These are phyloP conservation scores for Emydura subglobosa DNA, from an alignment of 2,113 vertebrate genomes.

Conservation along the genomic window DNA sequence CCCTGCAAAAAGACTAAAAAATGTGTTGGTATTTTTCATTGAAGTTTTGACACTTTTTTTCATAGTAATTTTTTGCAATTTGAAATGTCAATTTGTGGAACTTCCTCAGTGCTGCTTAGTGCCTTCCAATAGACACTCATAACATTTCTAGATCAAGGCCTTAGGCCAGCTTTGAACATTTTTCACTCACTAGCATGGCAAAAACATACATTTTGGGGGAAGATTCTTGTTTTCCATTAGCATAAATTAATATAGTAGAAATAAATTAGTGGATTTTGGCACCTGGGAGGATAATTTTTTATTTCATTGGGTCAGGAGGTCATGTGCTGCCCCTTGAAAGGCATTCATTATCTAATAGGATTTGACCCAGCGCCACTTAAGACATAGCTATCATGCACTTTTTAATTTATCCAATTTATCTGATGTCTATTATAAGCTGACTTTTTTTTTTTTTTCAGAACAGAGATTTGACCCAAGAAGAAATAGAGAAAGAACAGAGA, in stretches of 20 bases:
- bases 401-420: slow-evolving; percentile 20
- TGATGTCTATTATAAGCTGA: background rate
- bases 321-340: background rate
- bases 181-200: background rate
- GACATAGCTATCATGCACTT: accelerated
- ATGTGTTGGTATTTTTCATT: background rate
- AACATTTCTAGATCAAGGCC: accelerated
- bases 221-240: slow-evolving; percentile 57
- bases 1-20: background rate
- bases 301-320: background rate
- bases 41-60: background rate
- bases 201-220: slow-evolving; percentile 1
- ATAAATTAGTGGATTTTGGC: slow-evolving; percentile 55
- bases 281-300: slow-evolving; percentile 22
- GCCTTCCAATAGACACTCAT: background rate
- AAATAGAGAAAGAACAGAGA: background rate
- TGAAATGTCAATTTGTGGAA: background rate
- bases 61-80: background rate
- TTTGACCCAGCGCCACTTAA: background rate
- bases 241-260: slow-evolving; percentile 27
- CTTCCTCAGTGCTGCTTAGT: background rate
- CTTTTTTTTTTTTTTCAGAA: background rate
- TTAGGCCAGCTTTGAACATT: slow-evolving; percentile 4
- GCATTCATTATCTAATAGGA: background rate
- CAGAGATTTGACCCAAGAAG: background rate